Conservation (phyloP, 2,113 vertebrate species). For the Balaeniceps rex region DNA sequence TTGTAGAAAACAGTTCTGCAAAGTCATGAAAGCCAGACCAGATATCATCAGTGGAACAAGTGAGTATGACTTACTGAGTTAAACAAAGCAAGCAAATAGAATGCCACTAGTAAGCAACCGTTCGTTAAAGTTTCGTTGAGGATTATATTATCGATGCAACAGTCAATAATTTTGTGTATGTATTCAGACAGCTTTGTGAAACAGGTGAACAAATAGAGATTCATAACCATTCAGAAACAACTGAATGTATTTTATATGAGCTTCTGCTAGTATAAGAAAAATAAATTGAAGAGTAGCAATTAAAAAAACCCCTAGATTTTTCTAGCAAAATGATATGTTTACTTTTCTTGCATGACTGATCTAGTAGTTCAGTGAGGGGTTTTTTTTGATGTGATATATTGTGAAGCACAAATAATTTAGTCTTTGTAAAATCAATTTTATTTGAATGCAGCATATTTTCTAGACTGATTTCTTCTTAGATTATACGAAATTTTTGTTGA, state of each 20-base stretch:
- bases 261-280: not conserved
- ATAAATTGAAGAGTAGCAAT: not conserved
- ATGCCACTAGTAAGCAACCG: not conserved
- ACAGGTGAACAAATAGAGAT: not conserved
- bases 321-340: not conserved
- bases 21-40: conserved; percentile 77
- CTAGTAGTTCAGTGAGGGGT: not conserved
- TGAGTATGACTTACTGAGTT: conserved; percentile 58
- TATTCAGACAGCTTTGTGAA: not conserved
- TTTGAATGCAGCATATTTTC: not conserved
- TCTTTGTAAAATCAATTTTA: not conserved
- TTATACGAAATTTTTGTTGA: not conserved
- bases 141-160: not conserved
- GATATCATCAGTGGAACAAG: conserved; percentile 73
- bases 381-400: not conserved
- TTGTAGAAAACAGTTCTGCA: conserved; percentile 79
- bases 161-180: not conserved
- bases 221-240: not conserved
- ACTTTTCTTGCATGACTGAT: not conserved
- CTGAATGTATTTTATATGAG: not conserved
- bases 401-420: not conserved
- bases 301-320: not conserved
- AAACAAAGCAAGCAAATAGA: not conserved
- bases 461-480: not conserved
- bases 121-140: not conserved